Conservation (phyloP, 2,888 invertebrate species). For the Agrochola lota region DNA sequence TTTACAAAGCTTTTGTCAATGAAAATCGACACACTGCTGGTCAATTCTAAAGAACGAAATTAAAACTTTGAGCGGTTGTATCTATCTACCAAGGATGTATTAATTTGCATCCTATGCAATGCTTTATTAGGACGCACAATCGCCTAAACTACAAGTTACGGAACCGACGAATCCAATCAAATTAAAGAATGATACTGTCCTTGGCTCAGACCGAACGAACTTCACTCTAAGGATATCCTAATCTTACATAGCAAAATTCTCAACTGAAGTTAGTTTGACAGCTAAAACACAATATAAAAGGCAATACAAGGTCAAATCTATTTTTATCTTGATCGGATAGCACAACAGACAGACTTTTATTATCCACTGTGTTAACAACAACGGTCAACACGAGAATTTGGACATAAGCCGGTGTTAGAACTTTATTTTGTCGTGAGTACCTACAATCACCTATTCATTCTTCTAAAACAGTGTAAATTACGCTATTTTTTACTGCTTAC, state of each 20-base stretch:
- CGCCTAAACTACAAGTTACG: neutral
- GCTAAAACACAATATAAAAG: neutral
- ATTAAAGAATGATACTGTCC: neutral
- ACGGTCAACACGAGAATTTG: neutral
- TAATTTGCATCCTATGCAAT: neutral
- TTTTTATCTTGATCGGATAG: conserved; percentile 7
- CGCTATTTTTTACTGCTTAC: neutral
- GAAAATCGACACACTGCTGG: neutral
- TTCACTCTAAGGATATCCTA: conserved; percentile 14
- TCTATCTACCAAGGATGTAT: neutral
- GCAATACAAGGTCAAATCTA: conserved; percentile 28
- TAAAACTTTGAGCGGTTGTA: neutral
- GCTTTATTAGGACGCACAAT: neutral
- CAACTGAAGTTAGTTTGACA: conserved; percentile 36
- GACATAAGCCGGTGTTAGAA: neutral
- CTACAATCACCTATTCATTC: neutral
- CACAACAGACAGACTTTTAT: neutral
- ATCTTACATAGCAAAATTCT: conserved; percentile 1
- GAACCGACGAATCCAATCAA: neutral
- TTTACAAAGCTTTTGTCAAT: neutral
- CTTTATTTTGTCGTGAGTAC: neutral
- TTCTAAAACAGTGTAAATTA: neutral
- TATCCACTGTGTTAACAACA: neutral
- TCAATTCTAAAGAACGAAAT: neutral
- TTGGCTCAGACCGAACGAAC: conserved; percentile 28